phyloP scores from a whole-genome alignment of 2,888 invertebrate genomes.

The Chrysodeixis includens region DNA sequence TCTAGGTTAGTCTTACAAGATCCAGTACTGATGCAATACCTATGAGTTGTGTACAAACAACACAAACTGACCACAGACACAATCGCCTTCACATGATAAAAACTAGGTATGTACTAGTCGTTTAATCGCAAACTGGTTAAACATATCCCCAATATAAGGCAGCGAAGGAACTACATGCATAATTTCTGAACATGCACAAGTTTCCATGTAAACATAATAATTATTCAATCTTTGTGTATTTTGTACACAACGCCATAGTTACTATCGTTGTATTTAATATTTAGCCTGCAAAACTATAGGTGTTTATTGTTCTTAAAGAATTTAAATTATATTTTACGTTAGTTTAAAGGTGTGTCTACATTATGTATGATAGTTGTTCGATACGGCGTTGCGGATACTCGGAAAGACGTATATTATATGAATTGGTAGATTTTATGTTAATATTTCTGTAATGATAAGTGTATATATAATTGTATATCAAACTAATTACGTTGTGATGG shows the following conservation, averaged over 20 bases:
- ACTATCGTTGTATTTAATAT: constrained; percentile 21
- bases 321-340: constrained; percentile 45
- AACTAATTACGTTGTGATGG: constrained; percentile 68
- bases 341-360: constrained; percentile 29
- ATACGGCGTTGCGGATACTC: constrained; percentile 32
- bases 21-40: constrained; percentile 19
- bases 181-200: constrained; percentile 37
- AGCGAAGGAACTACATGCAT: neutral
- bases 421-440: constrained; percentile 69
- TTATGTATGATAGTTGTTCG: constrained; percentile 46
- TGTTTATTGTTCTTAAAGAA: constrained; percentile 34
- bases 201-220: constrained; percentile 19
- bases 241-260: constrained; percentile 32
- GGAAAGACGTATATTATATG: constrained; percentile 47
- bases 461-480: constrained; percentile 76
- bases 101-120: neutral
- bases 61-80: constrained; percentile 2
- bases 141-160: neutral
- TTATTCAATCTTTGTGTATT: constrained; percentile 38
- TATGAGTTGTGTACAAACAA: constrained; percentile 32
- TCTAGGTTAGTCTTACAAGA: constrained; percentile 25
- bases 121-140: constrained; percentile 8
- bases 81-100: neutral
- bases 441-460: constrained; percentile 81
- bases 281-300: constrained; percentile 22